Evolutionary conservation across 64 coral and sea anemone genomes (phyloP).

Genomic region (Orbicella faveolata): DNA sequence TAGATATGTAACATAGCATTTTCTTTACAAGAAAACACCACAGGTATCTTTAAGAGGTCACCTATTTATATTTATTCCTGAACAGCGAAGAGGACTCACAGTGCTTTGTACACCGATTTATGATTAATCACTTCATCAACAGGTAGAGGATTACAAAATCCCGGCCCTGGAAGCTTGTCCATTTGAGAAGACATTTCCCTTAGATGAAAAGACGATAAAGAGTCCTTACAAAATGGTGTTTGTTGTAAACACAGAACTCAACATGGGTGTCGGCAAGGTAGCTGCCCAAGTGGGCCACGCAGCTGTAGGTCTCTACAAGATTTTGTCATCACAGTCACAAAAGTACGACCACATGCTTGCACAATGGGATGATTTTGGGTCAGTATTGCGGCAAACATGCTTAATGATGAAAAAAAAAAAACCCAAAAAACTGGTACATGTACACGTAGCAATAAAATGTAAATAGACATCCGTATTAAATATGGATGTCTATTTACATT

Average conservation of each 20-base stretch:
- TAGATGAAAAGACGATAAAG: conserved; percentile 40
- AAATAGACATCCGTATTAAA: no score
- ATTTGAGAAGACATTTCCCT: conserved; percentile 43
- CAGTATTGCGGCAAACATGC: background rate
- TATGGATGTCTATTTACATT: background rate
- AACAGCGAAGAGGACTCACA: background rate
- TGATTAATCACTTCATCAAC: background rate
- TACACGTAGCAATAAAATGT: no score
- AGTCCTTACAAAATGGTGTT: conserved; percentile 93
- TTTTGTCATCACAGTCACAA: conserved; percentile 46
- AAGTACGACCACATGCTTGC: conserved; percentile 62
- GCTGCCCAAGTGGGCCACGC: conserved; percentile 98
- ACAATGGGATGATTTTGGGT: conserved; percentile 90
- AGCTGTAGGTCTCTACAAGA: conserved; percentile 76
- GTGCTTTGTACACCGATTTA: background rate
- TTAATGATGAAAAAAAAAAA: background rate
- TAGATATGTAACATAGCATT: no score
- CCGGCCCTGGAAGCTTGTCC: background rate
- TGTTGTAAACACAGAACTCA: conserved; percentile 81
- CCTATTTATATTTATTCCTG: background rate
- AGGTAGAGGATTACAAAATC: background rate
- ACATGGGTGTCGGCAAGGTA: conserved; percentile 89
- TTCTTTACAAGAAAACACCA: no score
- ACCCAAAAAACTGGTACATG: no score
- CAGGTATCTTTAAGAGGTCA: background rate